Base-by-base conservation (phyloP, 1,140 invertebrate species). In the Metopolophium dirhodum region DNA sequence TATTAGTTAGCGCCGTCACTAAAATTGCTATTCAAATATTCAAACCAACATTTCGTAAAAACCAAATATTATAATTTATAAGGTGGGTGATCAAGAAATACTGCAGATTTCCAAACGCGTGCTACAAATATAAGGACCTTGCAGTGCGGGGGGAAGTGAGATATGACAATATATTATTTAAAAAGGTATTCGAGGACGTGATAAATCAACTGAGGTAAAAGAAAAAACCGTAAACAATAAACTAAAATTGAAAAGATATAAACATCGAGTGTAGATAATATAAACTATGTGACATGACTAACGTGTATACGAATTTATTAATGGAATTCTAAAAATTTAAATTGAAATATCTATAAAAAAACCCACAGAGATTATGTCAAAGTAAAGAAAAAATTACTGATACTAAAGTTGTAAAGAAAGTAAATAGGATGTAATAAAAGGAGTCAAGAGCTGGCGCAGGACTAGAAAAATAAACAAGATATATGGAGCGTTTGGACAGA, bases 321-420 rank as follows among this genome's bases (percentile, higher is more conserved):
- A 85, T 85, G 37, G 37, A 85, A 45, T 45, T 85, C 83, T 41
- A 85, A 85, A 45, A 11, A 85, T 85, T 45, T 85, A 41, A 45
- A 85, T 41, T 85, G 37, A 85, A 41, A 41, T 41, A 41, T 85
- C 2, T 26, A 85, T 41, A 41, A 85, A 85, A 82, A 83, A 37
- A 83, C 7, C 77, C 35, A 83, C 77, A 37, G 35, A 37, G 18
- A 83, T 37, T 37, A 37, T 83, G 20, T 83, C 35, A 37, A 23
- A 83, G 77, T 37, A 83, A 22, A 37, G 77, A 83, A 83, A 37
- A 83, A 83, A 83, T 83, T 83, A 37, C 77, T 83, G 35, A 83
- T 83, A 83, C 77, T 83, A 37, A 83, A 83, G 35, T 37, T 37
- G 37, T 85, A 85, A 85, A 85, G 41, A 85, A 30, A 45, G 83